phyloP scores from a whole-genome alignment of 2,888 invertebrate species.

The Phlogophora meticulosa region DNA sequence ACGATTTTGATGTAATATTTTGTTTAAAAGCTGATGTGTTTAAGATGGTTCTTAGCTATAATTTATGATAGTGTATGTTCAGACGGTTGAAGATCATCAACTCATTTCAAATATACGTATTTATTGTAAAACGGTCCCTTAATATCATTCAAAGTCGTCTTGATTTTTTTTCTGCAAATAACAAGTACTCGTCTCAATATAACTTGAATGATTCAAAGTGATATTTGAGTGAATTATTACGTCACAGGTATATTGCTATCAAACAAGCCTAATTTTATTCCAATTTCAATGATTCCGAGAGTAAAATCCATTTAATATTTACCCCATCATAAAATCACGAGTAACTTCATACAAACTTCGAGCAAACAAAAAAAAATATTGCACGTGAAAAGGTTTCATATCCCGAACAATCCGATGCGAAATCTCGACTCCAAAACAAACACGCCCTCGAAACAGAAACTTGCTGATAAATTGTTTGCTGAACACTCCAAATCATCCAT shows the following conservation, averaged over 20 bases:
- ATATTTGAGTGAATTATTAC: neutral
- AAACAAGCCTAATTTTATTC: neutral
- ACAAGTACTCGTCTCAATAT: no score
- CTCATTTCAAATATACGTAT: no score
- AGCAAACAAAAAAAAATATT: slow-evolving; percentile 56
- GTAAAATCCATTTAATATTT: slow-evolving; percentile 26
- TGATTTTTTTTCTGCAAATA: neutral
- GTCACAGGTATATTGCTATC: no score
- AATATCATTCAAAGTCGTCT: neutral
- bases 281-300: neutral
- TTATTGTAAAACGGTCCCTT: no score
- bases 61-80: no score
- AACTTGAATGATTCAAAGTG: neutral
- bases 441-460: slow-evolving; percentile 70
- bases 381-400: slow-evolving; percentile 62
- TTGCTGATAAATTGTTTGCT: slow-evolving; percentile 76
- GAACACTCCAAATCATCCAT: slow-evolving; percentile 74
- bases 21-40: no score
- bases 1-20: no score
- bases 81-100: no score
- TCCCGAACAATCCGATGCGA: slow-evolving; percentile 59
- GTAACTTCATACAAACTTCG: slow-evolving; percentile 22
- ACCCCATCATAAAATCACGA: slow-evolving; percentile 26
- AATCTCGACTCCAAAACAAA: slow-evolving; percentile 74
- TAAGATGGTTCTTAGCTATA: no score